Evolutionary conservation across 2,797 vertebrate genomes (phyloP).

Genomic region (Craterocephalus amniculus): DNA sequence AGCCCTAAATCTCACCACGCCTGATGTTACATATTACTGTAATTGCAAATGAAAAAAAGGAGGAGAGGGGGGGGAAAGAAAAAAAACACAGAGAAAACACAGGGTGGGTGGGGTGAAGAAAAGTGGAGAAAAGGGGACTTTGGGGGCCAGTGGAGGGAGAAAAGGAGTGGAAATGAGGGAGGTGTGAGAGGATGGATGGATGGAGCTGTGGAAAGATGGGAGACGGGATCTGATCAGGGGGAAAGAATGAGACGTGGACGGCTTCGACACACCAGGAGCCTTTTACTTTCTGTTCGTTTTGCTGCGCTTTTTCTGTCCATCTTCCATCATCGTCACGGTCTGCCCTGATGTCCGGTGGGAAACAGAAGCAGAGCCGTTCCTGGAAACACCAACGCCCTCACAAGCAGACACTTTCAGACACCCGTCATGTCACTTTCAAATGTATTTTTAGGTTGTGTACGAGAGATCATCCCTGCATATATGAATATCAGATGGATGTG

Average conservation of each 20-base stretch:
- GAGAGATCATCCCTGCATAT: slow-evolving; percentile 16
- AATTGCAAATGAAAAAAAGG: slow-evolving; percentile 78
- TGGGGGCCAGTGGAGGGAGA: slow-evolving; percentile 34
- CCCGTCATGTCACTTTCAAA: slow-evolving; percentile 9
- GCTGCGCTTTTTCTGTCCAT: slow-evolving; percentile 11
- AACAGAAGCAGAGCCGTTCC: slow-evolving; percentile 26
- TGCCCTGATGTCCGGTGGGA: slow-evolving; percentile 20
- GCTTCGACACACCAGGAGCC: slow-evolving; percentile 51
- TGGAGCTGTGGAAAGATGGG: slow-evolving; percentile 55
- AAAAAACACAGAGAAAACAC: slow-evolving; percentile 41
- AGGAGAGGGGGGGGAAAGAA: slow-evolving; percentile 23
- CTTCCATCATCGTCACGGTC: slow-evolving; percentile 47
- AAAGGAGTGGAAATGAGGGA: slow-evolving; percentile 63
- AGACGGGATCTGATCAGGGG: slow-evolving; percentile 29
- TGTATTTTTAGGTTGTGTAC: background rate
- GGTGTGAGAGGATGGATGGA: slow-evolving; percentile 70
- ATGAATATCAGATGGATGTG: slow-evolving; percentile 50
- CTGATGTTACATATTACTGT: slow-evolving; percentile 88
- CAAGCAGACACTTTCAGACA: slow-evolving; percentile 25
- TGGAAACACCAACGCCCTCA: slow-evolving; percentile 28
- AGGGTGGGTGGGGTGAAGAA: slow-evolving; percentile 56
- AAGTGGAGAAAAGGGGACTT: slow-evolving; percentile 50
- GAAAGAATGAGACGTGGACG: slow-evolving; percentile 46
- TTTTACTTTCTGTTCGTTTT: slow-evolving; percentile 4
- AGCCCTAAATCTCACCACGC: slow-evolving; percentile 82